Evolutionary conservation across 2,888 invertebrate genomes (phyloP).

Genomic region (Tillus elongatus): DNA sequence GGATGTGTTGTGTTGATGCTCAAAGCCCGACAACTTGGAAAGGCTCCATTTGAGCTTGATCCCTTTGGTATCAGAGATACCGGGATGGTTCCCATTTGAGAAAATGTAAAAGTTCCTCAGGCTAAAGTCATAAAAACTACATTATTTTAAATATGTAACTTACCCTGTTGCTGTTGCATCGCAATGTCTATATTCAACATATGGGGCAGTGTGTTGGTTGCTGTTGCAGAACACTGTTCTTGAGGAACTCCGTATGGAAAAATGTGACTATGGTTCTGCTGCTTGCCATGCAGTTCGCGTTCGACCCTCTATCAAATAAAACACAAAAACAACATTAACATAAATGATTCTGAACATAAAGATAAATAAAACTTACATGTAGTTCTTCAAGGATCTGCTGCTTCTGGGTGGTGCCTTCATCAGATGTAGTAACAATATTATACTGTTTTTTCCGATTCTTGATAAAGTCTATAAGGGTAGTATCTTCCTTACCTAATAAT

Average conservation of each 20-base stretch:
- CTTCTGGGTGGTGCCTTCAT: constrained; percentile 57
- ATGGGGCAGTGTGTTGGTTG: constrained; percentile 39
- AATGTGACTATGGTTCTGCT: constrained; percentile 32
- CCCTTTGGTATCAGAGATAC: no score
- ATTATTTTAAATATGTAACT: no score
- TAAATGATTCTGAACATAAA: constrained; percentile 6
- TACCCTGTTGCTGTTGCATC: constrained; percentile 35
- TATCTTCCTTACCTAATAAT: constrained; percentile 44
- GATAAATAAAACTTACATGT: constrained; percentile 34
- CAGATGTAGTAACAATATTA: constrained; percentile 27
- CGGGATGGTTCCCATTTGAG: no score
- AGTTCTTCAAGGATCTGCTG: constrained; percentile 64
- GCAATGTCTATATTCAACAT: constrained; percentile 45
- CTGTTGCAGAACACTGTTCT: constrained; percentile 32
- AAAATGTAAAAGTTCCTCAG: no score
- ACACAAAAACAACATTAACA: constrained; percentile 2
- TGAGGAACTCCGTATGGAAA: constrained; percentile 24
- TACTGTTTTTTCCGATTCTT: constrained; percentile 38
- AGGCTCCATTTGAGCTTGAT: no score
- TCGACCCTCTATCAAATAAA: constrained; percentile 51
- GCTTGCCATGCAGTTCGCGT: constrained; percentile 53
- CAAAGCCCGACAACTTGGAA: no score
- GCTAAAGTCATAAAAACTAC: no score
- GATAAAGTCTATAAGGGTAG: constrained; percentile 39
- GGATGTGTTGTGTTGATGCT: no score